Percentiles rank a stretch among this genome's conserved stretches.
These are phyloP conservation scores for Drosophila sp. DNA, from an alignment of 1,140 invertebrate species.

Conservation along the genomic window DNA sequence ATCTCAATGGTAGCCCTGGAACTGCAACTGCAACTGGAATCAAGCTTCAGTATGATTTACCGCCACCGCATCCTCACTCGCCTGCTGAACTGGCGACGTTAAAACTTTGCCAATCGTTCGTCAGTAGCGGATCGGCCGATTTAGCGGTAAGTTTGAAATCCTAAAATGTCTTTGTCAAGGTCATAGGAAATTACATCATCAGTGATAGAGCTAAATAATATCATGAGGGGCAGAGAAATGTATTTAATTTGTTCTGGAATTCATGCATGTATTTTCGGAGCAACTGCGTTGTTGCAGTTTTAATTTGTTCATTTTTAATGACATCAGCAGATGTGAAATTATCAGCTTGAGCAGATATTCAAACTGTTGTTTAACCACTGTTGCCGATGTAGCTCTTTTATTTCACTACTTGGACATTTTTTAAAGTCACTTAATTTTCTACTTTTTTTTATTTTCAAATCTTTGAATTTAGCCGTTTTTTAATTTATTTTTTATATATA, in stretches of 20 bases:
- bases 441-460: no score
- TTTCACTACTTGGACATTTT: no score
- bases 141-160: slow-evolving; percentile 64
- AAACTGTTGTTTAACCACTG: no score
- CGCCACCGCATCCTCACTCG: slow-evolving; percentile 7
- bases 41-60: slow-evolving; percentile 61
- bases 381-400: no score
- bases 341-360: no score
- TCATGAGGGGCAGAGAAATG: neutral
- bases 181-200: slow-evolving; percentile 40
- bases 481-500: no score
- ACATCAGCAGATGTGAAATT: no score
- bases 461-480: no score
- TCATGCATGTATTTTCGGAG: neutral
- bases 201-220: neutral
- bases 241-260: slow-evolving; percentile 18
- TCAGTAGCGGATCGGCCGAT: slow-evolving; percentile 66
- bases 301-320: no score
- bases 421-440: no score
- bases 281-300: slow-evolving; percentile 14
- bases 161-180: slow-evolving; percentile 36
- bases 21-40: slow-evolving; percentile 18
- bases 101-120: slow-evolving; percentile 36
- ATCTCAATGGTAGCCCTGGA: slow-evolving; percentile 46
- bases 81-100: slow-evolving; percentile 24